Evolutionary conservation across 2,888 invertebrate genomes (phyloP).

Genomic region (Pandemis cinnamomeana): DNA sequence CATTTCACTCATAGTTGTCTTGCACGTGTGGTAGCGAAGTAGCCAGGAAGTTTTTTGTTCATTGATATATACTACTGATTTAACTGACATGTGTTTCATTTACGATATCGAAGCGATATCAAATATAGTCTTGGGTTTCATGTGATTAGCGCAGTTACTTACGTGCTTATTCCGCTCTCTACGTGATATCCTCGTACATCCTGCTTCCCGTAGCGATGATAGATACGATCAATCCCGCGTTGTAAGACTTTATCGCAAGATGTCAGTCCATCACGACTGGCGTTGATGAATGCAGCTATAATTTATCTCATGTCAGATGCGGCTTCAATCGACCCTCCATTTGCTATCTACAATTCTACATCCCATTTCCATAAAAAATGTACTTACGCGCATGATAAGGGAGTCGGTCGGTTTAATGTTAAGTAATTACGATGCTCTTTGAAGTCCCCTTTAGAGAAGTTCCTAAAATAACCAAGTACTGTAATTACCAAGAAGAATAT

Average conservation of each 20-base stretch:
- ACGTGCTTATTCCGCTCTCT: not conserved
- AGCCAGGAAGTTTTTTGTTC: too few relatives aligned
- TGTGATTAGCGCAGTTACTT: not conserved
- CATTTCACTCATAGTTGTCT: too few relatives aligned
- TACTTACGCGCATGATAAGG: not conserved
- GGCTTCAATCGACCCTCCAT: not conserved
- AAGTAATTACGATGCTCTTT: constrained; percentile 16
- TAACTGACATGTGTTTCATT: too few relatives aligned
- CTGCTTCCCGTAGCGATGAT: constrained; percentile 18
- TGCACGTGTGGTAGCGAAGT: too few relatives aligned
- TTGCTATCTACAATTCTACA: constrained; percentile 4
- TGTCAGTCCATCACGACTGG: constrained; percentile 25
- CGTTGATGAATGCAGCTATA: constrained; percentile 32
- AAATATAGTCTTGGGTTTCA: too few relatives aligned
- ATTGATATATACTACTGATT: too few relatives aligned
- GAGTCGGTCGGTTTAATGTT: not conserved
- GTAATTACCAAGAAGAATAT: constrained; percentile 13
- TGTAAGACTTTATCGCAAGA: constrained; percentile 27
- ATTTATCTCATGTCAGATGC: not conserved
- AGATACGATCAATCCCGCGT: constrained; percentile 28
- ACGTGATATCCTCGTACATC: constrained; percentile 12
- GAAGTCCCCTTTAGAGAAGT: constrained; percentile 9
- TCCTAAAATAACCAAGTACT: constrained; percentile 13
- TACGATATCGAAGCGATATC: too few relatives aligned
- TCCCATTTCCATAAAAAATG: not conserved